Evolutionary conservation across 1,140 invertebrate genomes (phyloP), one percentile per base, ranked within the genome.

Genomic region (Trialeurodes vaporariorum): DNA sequence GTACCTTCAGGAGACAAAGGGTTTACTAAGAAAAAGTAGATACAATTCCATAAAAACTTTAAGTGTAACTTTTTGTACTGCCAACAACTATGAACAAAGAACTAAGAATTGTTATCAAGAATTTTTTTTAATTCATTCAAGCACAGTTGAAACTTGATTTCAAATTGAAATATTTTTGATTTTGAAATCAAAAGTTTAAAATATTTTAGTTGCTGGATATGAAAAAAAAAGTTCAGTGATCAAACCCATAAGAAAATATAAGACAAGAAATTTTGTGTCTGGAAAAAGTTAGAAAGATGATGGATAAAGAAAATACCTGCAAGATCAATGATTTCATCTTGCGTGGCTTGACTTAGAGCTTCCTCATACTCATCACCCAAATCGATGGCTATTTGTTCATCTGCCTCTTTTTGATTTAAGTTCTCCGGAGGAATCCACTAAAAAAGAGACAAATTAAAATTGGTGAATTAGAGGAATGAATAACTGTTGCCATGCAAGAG

Each of bases 321-420:
- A 74, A 99, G 84, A 84, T 99, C 97, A 73, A 99, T 98, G 71
- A 99, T 91, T 84, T 99, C 97, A 80, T 98, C 94, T 82, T 99
- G 96, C 70, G 92, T 86, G 49, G 97, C 97, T 72, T 84, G 82
- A 22, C 83, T 85, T 23, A 99, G 82, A n/a, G 96, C 94, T 76
- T 89, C 85, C 79, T 97, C 95, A 80, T 95, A 97, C 78, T 98
- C 96, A 77, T 97, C 94, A 70, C 94, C 93, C 72, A 97, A 83
- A 79, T 94, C 92, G 73, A 96, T 91, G 61, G 90, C 86, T 75
- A 96, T 94, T 78, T 94, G 89, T 79, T 95, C 92, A 25, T 94
- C 91, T 25, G 85, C 88, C 74, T 93, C 88, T 75, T 88, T 85
- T 73, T 91, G 83, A 78, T 90, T 88, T 58, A 87, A 86, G 75